Percentiles rank a stretch among this genome's conserved stretches.
Evolutionary conservation across 2,797 vertebrate genomes (phyloP).

Genomic region (Coracias cyanogaster): DNA sequence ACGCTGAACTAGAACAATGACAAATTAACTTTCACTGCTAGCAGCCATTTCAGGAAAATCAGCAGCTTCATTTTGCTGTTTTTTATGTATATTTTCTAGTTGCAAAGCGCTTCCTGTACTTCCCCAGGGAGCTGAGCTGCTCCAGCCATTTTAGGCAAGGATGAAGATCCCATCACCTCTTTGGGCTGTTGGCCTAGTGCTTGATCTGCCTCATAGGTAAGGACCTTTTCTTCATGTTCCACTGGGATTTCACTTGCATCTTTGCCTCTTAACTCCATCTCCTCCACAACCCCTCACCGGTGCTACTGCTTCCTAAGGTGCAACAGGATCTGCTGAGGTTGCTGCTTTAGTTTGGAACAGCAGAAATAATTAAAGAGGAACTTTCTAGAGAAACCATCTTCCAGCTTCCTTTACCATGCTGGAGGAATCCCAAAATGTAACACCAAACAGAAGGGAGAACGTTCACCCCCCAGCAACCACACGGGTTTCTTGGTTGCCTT

Average conservation of each 20-base stretch:
- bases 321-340: not conserved
- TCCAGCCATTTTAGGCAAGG: not conserved
- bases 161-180: not conserved
- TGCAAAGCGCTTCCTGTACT: not conserved
- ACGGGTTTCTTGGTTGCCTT: not conserved
- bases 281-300: not conserved
- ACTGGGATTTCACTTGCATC: not conserved
- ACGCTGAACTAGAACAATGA: not conserved
- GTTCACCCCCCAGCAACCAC: not conserved
- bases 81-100: not conserved
- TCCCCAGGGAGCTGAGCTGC: not conserved
- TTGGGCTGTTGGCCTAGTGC: accelerated
- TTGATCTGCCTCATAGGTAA: not conserved
- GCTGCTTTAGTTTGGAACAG: not conserved
- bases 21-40: not conserved
- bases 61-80: not conserved
- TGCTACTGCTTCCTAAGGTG: not conserved
- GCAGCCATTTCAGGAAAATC: not conserved
- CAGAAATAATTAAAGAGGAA: not conserved
- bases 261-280: not conserved
- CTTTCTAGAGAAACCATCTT: not conserved
- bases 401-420: not conserved
- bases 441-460: not conserved
- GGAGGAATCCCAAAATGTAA: not conserved
- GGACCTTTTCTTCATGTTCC: not conserved